A percentile compares a stretch with the other conserved stretches of the same genome.
Conservation (phyloP, 2,797 vertebrate genomes). For the Coluber constrictor region DNA sequence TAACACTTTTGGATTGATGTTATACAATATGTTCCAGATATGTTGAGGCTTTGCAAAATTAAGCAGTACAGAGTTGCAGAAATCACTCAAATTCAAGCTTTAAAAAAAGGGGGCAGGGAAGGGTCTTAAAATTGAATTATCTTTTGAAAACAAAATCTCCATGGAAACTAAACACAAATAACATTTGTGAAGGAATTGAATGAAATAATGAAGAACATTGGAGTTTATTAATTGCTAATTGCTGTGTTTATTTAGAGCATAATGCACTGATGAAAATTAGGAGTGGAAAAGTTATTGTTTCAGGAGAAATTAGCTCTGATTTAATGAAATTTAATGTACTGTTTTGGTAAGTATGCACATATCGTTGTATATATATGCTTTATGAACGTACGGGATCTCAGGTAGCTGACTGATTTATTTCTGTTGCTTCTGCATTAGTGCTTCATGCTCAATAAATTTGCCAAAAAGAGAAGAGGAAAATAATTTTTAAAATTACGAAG, state of each 20-base stretch:
- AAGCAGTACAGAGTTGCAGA: background rate
- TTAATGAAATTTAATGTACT: background rate
- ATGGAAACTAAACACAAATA: background rate
- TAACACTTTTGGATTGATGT: conserved; percentile 49
- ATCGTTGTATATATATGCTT: background rate
- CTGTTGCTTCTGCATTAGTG: background rate
- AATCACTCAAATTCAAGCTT: background rate
- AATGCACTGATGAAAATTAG: background rate
- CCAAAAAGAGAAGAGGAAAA: background rate
- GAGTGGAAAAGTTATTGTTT: background rate
- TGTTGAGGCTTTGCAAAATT: conserved; percentile 37
- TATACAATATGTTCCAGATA: conserved; percentile 53
- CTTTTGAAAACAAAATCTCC: conserved; percentile 7
- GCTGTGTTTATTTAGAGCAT: background rate
- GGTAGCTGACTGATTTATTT: background rate
- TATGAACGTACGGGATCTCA: background rate
- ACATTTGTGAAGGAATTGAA: background rate
- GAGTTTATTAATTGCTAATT: background rate
- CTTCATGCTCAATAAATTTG: background rate
- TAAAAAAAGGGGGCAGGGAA: background rate
- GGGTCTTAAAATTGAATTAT: background rate
- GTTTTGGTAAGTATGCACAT: conserved; percentile 1
- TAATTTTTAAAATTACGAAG: background rate
- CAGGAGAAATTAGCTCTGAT: background rate
- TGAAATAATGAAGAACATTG: background rate